A percentile compares a stretch with the other conserved stretches of the same genome.
Evolutionary conservation across 1,140 invertebrate genomes (phyloP).

Genomic region (Onthophagus taurus): DNA sequence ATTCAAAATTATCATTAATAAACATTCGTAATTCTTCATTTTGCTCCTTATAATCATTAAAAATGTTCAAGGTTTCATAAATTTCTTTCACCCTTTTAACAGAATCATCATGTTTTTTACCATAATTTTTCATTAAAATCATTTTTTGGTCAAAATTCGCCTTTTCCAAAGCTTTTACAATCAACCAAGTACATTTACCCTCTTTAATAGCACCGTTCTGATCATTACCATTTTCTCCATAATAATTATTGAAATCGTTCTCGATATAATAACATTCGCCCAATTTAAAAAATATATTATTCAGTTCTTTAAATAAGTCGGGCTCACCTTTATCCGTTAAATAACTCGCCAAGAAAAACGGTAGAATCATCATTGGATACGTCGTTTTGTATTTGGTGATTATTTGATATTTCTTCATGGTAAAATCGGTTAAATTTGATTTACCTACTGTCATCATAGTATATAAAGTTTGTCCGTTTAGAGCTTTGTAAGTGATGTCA

Average conservation of each 20-base stretch:
- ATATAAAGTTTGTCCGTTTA: conserved; percentile 70
- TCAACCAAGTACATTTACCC: conserved; percentile 94
- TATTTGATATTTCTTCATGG: conserved; percentile 75
- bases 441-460: conserved; percentile 51
- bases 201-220: conserved; percentile 92
- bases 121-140: conserved; percentile 76
- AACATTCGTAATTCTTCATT: too few relatives aligned
- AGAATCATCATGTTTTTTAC: conserved; percentile 53
- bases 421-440: conserved; percentile 66
- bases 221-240: conserved; percentile 71
- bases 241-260: conserved; percentile 94
- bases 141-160: conserved; percentile 62
- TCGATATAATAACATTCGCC: conserved; percentile 96
- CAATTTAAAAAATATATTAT: conserved; percentile 85
- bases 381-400: conserved; percentile 95
- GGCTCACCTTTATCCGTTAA: conserved; percentile 73
- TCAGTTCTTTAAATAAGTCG: conserved; percentile 73
- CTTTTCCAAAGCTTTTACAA: conserved; percentile 79
- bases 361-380: conserved; percentile 91
- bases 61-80: too few relatives aligned
- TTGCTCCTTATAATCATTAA: too few relatives aligned
- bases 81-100: conserved; percentile 65
- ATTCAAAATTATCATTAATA: too few relatives aligned
- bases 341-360: conserved; percentile 78
- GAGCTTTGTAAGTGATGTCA: conserved; percentile 73